Evolutionary conservation across 2,888 invertebrate species (phyloP).

Genomic region (Cryptocephalus moraei): DNA sequence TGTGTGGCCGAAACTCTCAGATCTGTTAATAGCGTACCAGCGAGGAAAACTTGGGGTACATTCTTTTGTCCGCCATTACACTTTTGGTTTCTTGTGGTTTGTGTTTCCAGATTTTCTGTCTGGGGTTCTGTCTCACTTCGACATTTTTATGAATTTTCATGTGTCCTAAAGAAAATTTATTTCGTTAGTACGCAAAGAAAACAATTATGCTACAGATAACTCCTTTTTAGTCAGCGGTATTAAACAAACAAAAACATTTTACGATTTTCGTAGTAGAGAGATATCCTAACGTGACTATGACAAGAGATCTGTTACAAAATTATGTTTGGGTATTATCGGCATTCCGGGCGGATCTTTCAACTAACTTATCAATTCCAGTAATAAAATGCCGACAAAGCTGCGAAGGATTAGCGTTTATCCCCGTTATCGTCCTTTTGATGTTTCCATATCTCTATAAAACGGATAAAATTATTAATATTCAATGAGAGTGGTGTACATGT

Average conservation of each 20-base stretch:
- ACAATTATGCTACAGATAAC: too few species aligned
- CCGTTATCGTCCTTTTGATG: background rate
- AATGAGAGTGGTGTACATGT: background rate
- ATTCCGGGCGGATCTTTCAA: background rate
- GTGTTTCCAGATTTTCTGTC: too few species aligned
- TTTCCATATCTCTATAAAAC: background rate
- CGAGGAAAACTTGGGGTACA: too few species aligned
- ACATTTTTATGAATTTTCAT: too few species aligned
- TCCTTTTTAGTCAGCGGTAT: too few species aligned
- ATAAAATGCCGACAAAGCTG: constrained; percentile 20
- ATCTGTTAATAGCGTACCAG: too few species aligned
- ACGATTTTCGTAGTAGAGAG: background rate
- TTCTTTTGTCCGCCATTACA: too few species aligned
- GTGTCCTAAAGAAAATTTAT: too few species aligned
- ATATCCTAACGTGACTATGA: background rate
- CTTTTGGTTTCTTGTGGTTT: too few species aligned
- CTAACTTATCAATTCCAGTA: constrained; percentile 19
- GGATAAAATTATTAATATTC: background rate
- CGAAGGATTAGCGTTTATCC: constrained; percentile 11
- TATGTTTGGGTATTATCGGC: background rate
- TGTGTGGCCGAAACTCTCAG: too few species aligned
- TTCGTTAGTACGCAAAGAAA: too few species aligned
- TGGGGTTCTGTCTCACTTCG: too few species aligned
- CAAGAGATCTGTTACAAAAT: background rate
- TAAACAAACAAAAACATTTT: background rate